Conservation (phyloP, 2,113 vertebrate genomes). For the Puma concolor region DNA sequence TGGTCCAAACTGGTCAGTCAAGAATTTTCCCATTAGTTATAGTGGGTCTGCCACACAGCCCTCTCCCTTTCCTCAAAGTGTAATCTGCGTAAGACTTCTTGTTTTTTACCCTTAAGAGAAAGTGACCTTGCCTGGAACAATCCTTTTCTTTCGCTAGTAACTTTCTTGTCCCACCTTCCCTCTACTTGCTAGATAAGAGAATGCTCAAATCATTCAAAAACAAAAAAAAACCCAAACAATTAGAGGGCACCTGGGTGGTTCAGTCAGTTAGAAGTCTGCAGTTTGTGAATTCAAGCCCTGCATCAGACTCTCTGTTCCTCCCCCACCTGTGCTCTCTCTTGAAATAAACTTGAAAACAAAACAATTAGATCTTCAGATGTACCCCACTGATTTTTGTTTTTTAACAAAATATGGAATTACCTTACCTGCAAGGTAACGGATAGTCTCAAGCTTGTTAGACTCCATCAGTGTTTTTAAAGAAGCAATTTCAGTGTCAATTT, state of each 20-base stretch:
- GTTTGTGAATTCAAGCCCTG: no score
- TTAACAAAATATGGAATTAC: not conserved
- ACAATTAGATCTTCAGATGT: not conserved
- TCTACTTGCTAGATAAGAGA: not conserved
- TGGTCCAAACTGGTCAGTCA: not conserved
- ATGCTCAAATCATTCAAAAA: not conserved
- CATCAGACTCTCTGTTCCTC: no score
- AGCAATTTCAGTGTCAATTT: slow-evolving; percentile 97
- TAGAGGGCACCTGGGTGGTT: no score
- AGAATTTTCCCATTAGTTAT: not conserved
- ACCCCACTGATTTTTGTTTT: not conserved
- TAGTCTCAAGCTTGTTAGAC: slow-evolving; percentile 95
- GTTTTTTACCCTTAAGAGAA: not conserved
- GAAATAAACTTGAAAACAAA: no score
- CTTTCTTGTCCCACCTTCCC: not conserved
- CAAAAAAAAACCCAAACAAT: no score
- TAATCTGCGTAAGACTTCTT: not conserved
- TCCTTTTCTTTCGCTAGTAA: not conserved
- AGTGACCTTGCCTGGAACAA: not conserved
- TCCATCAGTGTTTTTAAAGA: slow-evolving; percentile 97
- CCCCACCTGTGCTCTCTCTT: no score
- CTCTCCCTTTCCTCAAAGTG: not conserved
- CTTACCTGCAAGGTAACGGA: slow-evolving; percentile 94
- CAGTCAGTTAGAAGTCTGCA: no score
- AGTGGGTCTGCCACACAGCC: not conserved